Evolutionary conservation across 2,888 invertebrate species (phyloP).

Genomic region (Caprella mutica): DNA sequence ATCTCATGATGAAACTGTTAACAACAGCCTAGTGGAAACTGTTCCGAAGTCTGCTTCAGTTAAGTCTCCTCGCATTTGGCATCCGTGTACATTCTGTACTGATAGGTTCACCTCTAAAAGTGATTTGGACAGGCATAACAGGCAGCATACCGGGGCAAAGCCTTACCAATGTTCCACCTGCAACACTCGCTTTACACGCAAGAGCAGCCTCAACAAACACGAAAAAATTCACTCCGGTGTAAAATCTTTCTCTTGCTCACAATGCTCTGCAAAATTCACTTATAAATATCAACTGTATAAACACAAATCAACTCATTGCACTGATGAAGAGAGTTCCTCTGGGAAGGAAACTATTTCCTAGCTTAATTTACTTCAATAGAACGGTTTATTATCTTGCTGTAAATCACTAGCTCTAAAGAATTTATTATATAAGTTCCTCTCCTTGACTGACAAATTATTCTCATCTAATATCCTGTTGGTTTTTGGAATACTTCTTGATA

Average conservation of each 20-base stretch:
- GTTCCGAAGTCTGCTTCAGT: not conserved
- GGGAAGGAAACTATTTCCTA: too few species aligned
- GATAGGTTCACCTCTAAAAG: conserved; percentile 24
- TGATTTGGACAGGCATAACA: conserved; percentile 26
- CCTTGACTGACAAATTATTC: too few species aligned
- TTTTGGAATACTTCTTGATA: too few species aligned
- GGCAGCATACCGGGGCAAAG: conserved; percentile 31
- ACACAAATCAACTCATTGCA: not conserved
- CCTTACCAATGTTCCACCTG: conserved; percentile 26
- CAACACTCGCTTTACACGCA: conserved; percentile 29
- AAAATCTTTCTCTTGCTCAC: conserved; percentile 23
- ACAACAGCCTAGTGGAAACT: not conserved
- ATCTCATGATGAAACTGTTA: too few species aligned
- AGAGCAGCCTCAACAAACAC: conserved; percentile 32
- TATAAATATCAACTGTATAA: conserved; percentile 30
- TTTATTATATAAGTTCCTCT: too few species aligned
- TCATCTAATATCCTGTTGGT: too few species aligned
- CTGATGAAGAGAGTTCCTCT: too few species aligned
- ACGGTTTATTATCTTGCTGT: too few species aligned
- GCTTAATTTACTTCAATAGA: too few species aligned
- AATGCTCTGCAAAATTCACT: conserved; percentile 21
- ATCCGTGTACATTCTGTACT: conserved; percentile 19
- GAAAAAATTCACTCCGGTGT: conserved; percentile 31
- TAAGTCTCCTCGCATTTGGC: conserved; percentile 4
- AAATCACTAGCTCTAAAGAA: too few species aligned